phyloP scores from a whole-genome alignment of 2,113 vertebrate species.

The Rhodinocichla rosea region DNA sequence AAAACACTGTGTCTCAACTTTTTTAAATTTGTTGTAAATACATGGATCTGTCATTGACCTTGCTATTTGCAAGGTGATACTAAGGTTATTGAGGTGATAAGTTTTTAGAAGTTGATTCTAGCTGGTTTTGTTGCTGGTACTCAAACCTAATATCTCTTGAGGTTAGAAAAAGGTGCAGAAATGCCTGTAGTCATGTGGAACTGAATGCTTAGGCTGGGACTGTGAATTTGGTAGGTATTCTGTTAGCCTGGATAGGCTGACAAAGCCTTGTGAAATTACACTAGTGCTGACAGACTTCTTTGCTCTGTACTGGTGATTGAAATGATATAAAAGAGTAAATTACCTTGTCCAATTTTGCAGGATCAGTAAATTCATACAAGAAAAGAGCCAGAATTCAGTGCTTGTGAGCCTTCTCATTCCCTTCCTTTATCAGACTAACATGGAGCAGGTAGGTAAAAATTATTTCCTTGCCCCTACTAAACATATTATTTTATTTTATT shows the following conservation, averaged over 20 bases:
- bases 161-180: not conserved
- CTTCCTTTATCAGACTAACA: conserved; percentile 82
- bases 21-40: not conserved
- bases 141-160: not conserved
- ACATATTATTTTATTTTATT: not conserved
- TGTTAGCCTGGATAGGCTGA: not conserved
- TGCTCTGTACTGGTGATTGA: not conserved
- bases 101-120: not conserved
- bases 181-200: not conserved
- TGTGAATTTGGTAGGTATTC: not conserved
- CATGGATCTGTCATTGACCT: not conserved
- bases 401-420: conserved; percentile 88
- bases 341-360: conserved; percentile 58
- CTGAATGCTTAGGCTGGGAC: not conserved
- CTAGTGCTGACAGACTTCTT: not conserved
- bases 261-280: not conserved
- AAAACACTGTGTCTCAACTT: not conserved
- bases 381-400: conserved; percentile 87
- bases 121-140: not conserved
- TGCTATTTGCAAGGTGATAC: not conserved
- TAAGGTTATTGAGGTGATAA: not conserved
- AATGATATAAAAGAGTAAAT: not conserved
- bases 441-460: conserved; percentile 76
- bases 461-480: not conserved
- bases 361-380: conserved; percentile 90